A percentile compares a stretch with the other conserved stretches of the same genome.
Conservation (phyloP, 1,140 invertebrate species). For the Rhizoglyphus robini region DNA sequence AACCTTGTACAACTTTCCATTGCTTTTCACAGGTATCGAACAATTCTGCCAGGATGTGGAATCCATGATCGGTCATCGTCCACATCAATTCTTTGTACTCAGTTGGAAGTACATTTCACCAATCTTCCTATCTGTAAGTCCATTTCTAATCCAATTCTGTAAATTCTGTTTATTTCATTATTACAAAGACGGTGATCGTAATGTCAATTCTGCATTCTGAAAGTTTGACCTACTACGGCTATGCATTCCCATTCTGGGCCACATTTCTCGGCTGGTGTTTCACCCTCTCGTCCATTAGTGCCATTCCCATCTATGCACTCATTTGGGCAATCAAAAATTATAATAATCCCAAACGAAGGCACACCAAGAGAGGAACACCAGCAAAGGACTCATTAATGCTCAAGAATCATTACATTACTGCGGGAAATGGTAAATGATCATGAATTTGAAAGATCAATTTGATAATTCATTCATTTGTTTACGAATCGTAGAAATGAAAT, state of each 20-base stretch:
- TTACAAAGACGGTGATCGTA: slow-evolving; percentile 49
- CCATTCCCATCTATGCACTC: slow-evolving; percentile 43
- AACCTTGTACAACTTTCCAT: background rate
- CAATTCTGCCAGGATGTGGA: slow-evolving; percentile 50
- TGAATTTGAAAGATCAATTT: no score
- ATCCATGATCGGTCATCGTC: slow-evolving; percentile 38
- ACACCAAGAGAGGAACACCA: no score
- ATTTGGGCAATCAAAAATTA: background rate
- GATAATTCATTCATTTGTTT: no score
- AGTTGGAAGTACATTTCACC: slow-evolving; percentile 43
- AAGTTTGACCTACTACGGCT: slow-evolving; percentile 50
- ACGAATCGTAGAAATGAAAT: no score
- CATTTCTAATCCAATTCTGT: background rate
- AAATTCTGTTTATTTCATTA: background rate
- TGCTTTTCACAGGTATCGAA: slow-evolving; percentile 39
- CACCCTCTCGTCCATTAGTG: slow-evolving; percentile 53
- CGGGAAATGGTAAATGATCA: no score
- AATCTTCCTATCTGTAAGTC: slow-evolving; percentile 36
- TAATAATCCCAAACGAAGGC: background rate
- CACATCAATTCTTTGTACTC: slow-evolving; percentile 38
- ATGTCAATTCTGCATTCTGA: slow-evolving; percentile 53
- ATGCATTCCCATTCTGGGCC: slow-evolving; percentile 55
- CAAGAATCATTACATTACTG: background rate
- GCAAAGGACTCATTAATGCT: background rate
- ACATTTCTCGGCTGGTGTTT: slow-evolving; percentile 54